Percentiles rank a stretch among this genome's conserved stretches.
Evolutionary conservation across 2,797 vertebrate genomes (phyloP).

Genomic region (Manis javanica): DNA sequence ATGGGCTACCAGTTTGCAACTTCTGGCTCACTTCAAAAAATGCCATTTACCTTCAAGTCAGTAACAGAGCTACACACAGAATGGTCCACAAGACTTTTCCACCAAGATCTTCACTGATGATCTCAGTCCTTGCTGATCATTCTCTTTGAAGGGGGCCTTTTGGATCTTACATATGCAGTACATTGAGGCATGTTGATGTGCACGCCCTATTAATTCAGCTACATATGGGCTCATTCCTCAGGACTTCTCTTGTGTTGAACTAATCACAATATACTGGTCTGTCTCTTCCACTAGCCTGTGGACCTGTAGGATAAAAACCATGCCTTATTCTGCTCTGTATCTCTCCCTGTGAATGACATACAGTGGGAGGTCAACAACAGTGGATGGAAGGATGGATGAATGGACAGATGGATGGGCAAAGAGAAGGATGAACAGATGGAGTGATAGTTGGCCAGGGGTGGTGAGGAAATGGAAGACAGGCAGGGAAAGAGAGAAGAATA

Average conservation of each 20-base stretch:
- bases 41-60: background rate
- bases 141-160: background rate
- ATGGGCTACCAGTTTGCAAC: background rate
- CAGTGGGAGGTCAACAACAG: background rate
- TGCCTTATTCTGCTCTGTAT: background rate
- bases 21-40: background rate
- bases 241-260: background rate
- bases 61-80: background rate
- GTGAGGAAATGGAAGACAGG: background rate
- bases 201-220: background rate
- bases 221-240: background rate
- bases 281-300: background rate
- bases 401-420: fast-evolving
- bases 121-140: background rate
- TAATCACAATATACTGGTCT: background rate
- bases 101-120: background rate
- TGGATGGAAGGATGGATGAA: too few relatives aligned
- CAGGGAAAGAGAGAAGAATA: background rate
- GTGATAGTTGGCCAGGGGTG: too few relatives aligned
- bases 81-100: background rate
- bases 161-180: background rate
- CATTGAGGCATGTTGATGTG: background rate
- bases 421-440: too few relatives aligned
- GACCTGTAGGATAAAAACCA: background rate
- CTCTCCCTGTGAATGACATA: background rate